phyloP scores from a whole-genome alignment of 1,140 invertebrate genomes.

The Micrasema minimum region DNA sequence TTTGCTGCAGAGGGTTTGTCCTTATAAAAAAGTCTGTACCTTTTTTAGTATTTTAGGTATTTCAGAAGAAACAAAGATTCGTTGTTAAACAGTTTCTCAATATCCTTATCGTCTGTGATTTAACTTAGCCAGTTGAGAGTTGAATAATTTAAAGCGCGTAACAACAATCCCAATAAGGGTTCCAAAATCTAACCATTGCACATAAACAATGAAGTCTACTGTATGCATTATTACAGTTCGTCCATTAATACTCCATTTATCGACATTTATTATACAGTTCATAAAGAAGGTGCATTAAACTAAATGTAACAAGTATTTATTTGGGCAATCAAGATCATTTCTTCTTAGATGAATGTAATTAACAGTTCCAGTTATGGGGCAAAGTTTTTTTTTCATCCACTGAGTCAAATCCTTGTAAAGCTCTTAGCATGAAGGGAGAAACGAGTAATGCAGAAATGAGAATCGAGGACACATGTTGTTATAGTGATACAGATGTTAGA shows the following conservation, averaged over 20 bases:
- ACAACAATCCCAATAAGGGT: slow-evolving; percentile 44
- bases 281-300: slow-evolving; percentile 25
- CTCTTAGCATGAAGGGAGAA: slow-evolving; percentile 33
- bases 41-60: neutral
- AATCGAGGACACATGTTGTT: slow-evolving; percentile 21
- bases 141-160: slow-evolving; percentile 39
- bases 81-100: neutral
- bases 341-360: slow-evolving; percentile 33
- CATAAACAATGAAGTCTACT: slow-evolving; percentile 23
- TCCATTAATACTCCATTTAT: slow-evolving; percentile 10
- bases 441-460: slow-evolving; percentile 21
- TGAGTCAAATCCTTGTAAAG: slow-evolving; percentile 32
- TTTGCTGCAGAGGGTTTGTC: neutral
- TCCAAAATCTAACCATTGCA: slow-evolving; percentile 39
- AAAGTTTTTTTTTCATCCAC: slow-evolving; percentile 45
- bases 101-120: slow-evolving; percentile 11
- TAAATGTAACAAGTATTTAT: slow-evolving; percentile 1
- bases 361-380: slow-evolving; percentile 18
- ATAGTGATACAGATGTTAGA: slow-evolving; percentile 13
- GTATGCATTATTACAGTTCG: slow-evolving; percentile 8
- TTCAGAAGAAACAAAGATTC: neutral
- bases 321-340: slow-evolving; percentile 32
- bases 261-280: slow-evolving; percentile 13
- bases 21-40: neutral
- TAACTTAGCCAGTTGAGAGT: slow-evolving; percentile 34